Base-by-base conservation (phyloP, 2,888 invertebrate species). In the Cephus pulcher region DNA sequence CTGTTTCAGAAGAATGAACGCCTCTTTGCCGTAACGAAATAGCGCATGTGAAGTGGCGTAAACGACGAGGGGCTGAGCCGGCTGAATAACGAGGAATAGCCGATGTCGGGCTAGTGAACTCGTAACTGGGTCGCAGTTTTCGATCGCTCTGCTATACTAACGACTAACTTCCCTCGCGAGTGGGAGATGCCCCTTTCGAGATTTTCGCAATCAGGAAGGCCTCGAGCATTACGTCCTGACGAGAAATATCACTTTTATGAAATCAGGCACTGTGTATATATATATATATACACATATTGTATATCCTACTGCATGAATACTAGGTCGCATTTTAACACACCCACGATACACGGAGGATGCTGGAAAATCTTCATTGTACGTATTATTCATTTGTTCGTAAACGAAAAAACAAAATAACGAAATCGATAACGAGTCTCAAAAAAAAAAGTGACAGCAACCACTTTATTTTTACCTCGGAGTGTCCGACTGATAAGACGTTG, bases 101-200 rank as follows among this genome's bases (percentile, higher is more conserved):
- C 74, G 34, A 35, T 34, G 70, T 56, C 37, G 81, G 82, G 79
- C 82, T 84, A 83, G 84, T 84, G 85, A 85, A 86, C 86, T 83
- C 76, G 79, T 80, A 86, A 86, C 84, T 86, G 74, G 86, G 86
- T 86, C 85, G 82, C 80, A 76, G 79, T 78, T 81, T 81, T 80
- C 81, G 78, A 82, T 81, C 82, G 75, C 56, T 56, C 56, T 23
- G 23, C 56, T 23, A 6, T 23, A 9, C 23, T 40, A 15, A 1
- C 37, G 15, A 40, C 23, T 9, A 56, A 23, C 9, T 23, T 56
- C 56, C 56, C 23, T 56, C 23, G 0, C 56, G 23, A 23, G 15
- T 9, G 56, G 6, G 23, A 56, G 23, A 23, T 23, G 23, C 2
- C 23, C 9, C 9, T 56, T 9, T 56, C 9, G 6, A 56, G 56